Evolutionary conservation across 2,113 vertebrate genomes (phyloP).

Genomic region (Climacteris rufus): DNA sequence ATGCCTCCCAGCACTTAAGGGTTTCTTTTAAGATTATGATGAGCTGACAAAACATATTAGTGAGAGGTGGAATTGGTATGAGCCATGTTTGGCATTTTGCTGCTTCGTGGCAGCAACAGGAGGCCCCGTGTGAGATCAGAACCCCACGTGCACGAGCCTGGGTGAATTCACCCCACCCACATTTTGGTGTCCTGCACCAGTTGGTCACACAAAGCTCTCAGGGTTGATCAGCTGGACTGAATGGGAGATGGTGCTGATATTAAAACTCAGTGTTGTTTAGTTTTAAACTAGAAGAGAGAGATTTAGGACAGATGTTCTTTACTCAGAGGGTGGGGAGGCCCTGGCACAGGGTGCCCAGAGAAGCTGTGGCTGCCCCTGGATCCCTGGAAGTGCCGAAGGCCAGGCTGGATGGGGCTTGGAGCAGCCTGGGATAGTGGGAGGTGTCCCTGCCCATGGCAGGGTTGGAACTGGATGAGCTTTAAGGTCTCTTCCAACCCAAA

Average conservation of each 20-base stretch:
- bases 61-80: neutral
- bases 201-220: neutral
- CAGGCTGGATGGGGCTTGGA: accelerated
- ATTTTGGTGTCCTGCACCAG: neutral
- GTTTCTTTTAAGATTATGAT: conserved; percentile 30
- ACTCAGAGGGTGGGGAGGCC: neutral
- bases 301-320: neutral
- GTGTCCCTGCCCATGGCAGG: neutral
- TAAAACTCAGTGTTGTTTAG: accelerated
- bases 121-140: neutral
- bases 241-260: neutral
- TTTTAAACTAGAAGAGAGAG: neutral
- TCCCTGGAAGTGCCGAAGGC: neutral
- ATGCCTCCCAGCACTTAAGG: conserved; percentile 10
- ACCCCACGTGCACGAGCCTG: neutral
- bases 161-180: neutral
- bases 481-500: neutral
- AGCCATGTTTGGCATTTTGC: neutral
- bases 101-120: neutral
- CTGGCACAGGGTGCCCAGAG: neutral
- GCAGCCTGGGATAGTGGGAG: accelerated
- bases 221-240: neutral
- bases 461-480: neutral
- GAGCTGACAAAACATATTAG: conserved; percentile 36
- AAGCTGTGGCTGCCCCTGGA: neutral